phyloP scores from a whole-genome alignment of 2,113 vertebrate genomes.

The Perognathus longimembris region DNA sequence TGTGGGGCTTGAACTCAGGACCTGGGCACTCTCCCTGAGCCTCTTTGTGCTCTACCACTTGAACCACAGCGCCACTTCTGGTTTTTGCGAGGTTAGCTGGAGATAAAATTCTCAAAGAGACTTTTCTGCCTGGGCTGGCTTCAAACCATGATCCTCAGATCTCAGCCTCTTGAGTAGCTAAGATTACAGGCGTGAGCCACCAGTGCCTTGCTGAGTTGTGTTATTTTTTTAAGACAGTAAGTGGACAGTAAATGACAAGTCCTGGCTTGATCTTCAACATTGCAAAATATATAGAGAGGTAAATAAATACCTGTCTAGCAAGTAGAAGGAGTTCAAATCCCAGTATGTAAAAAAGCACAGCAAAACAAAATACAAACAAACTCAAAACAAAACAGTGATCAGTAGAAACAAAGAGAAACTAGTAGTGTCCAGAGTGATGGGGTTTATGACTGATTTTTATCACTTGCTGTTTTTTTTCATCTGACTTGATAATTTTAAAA shows the following conservation, averaged over 20 bases:
- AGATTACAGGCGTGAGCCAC: neutral
- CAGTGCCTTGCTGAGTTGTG: neutral
- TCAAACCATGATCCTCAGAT: neutral
- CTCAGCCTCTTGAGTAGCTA: neutral
- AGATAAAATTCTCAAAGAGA: too few relatives aligned
- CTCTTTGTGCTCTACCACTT: too few relatives aligned
- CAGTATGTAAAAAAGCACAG: too few relatives aligned
- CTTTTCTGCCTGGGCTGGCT: neutral
- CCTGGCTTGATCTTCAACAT: neutral
- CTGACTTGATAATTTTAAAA: neutral
- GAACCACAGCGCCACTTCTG: too few relatives aligned
- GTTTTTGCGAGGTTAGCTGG: too few relatives aligned
- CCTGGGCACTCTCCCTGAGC: too few relatives aligned
- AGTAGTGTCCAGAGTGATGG: neutral
- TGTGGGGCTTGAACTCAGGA: too few relatives aligned
- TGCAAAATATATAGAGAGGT: neutral
- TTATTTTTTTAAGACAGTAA: neutral
- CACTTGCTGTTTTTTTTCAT: neutral
- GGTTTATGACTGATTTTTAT: neutral
- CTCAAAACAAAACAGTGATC: too few relatives aligned
- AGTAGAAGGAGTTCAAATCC: too few relatives aligned
- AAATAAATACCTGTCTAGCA: too few relatives aligned
- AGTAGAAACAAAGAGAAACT: conserved; percentile 29
- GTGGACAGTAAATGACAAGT: neutral
- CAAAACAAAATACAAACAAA: too few relatives aligned